Evolutionary conservation across 2,113 vertebrate species (phyloP), one percentile per base, ranked within the genome.

Genomic region (Pardalotus punctatus): DNA sequence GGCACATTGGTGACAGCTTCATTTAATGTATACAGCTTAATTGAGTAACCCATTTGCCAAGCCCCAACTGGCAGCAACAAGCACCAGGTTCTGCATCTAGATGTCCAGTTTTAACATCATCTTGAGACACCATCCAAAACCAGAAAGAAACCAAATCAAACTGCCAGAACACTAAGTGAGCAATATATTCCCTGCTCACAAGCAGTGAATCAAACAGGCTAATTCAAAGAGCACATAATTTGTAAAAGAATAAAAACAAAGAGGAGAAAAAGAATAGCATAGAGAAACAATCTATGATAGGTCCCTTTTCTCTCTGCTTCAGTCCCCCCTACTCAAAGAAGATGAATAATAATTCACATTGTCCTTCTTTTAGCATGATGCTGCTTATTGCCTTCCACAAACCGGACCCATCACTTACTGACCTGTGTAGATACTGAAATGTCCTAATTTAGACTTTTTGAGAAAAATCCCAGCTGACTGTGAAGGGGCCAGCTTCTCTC

Each of bases 261-360:
- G 25, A 67, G 62, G 8, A 71, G 51, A 51, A 69, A 93, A 2
- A 36, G 28, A 64, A 72, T 11, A 64, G 51, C 28, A 70, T 0
- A 45, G 5, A 45, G 21, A 71, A 92, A 45, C 20, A 66, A 43
- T 25, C 33, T 62, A 20, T 0, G 0, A 7, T 11, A 79, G 9
- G 10, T 35, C 8, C 25, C 19, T 94, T 54, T 78, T 11, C 23
- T 79, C 10, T 85, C 40, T 83, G 24, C 11, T 81, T 9, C 18
- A 42, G 28, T 60, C 9, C 19, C 8, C 79, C 31, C 43, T 54
- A 38, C 43, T n/a, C 31, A 53, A 56, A 85, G 25, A 10, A 78
- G 38, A 57, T 33, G 8, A 78, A 66, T 54, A 64, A 65, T 40
- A 42, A 60, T 62, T 80, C 10, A 60, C 6, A 21, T 35, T 54